phyloP scores from a whole-genome alignment of 1,140 invertebrate genomes.

The Steinernema khuongi region DNA sequence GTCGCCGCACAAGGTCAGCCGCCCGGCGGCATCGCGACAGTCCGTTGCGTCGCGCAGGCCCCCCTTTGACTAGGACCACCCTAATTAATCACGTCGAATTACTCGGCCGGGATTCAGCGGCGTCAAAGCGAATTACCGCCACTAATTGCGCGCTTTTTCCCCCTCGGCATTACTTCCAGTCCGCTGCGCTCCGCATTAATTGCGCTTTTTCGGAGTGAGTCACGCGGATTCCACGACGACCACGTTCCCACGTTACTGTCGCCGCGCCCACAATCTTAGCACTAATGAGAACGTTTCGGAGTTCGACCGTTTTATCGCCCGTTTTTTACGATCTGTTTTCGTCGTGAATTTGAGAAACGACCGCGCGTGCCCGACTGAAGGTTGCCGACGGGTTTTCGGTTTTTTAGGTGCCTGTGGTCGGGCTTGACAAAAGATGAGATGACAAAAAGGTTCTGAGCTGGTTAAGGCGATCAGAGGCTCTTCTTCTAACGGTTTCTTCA shows the following conservation, averaged over 20 bases:
- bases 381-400: not conserved
- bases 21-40: not conserved
- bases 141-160: constrained; percentile 14
- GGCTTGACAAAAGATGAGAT: too few species aligned
- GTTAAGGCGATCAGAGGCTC: too few species aligned
- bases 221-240: not conserved
- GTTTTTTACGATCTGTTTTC: constrained; percentile 7
- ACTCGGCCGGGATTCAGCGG: not conserved
- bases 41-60: not conserved
- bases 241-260: not conserved
- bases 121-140: constrained; percentile 11
- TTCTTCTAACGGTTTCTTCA: too few species aligned
- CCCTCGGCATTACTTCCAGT: constrained; percentile 7
- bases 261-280: not conserved
- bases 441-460: too few species aligned
- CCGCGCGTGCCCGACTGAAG: not conserved
- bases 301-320: not conserved
- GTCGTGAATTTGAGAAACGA: not conserved
- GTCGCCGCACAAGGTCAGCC: not conserved
- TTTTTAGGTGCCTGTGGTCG: too few species aligned
- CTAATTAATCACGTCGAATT: constrained; percentile 15
- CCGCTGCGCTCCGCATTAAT: not conserved
- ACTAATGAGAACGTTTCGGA: constrained; percentile 5
- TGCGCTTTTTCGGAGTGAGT: not conserved
- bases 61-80: constrained; percentile 6